Evolutionary conservation across 2,113 vertebrate genomes (phyloP), one percentile per base, ranked within the genome.

Genomic region (Condylura cristata): DNA sequence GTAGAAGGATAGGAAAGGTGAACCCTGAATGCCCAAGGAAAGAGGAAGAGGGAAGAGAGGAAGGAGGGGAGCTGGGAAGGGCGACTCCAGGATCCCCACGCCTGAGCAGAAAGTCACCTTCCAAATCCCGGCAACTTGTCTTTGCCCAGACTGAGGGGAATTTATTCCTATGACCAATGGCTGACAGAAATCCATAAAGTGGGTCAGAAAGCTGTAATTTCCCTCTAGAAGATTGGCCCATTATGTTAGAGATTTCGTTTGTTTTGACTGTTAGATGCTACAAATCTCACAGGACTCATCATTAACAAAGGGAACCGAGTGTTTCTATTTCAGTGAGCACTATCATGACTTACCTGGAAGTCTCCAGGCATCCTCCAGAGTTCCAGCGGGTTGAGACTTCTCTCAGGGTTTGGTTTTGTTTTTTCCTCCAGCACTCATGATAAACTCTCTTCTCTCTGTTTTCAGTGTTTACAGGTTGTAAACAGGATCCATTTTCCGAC

Each of bases 131-230:
- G 60, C 37, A 78, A 30, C 48, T 84, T 61, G 51, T 72, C 66
- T 44, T 78, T 83, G 63, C 70, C 78, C 89, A 83, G 89, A 63
- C 39, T 66, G 51, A 83, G 86, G 58, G 82, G 78, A 70, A 83
- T 84, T 2, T 8, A 4, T 90, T 53, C 39, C 41, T 84, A 56
- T 14, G 48, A 28, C 68, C 95, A 66, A 26, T 58, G 53, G 91
- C 74, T 78, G 89, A 88, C 26, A 2, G 88, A 94, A 82, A 95
- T 71, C 74, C 32, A 63, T 81, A 88, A 86, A 71, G 18, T 18
- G 95, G 89, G 82, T 79, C 86, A 92, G 61, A 70, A 89, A 81
- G 79, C 94, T 95, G 12, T 95, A 92, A 96, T 95, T 95, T 97
- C 94, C 86, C 86, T 71, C 72, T 71, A 32, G 13, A 94, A 94